These are phyloP conservation scores for Drosophila lini DNA, from an alignment of 1,140 invertebrate genomes.

Conservation along the genomic window DNA sequence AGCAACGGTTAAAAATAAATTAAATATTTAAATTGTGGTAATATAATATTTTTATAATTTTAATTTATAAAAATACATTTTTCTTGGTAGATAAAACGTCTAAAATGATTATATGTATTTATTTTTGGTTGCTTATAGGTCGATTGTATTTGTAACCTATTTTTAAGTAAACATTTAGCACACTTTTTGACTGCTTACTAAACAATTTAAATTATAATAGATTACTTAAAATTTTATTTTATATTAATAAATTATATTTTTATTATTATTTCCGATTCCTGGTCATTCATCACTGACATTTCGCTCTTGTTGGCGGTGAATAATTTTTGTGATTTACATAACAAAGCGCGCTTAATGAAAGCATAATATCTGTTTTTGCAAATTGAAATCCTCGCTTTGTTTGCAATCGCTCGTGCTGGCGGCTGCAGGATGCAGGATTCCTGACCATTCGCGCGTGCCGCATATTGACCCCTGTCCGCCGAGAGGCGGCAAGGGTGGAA, in stretches of 20 bases:
- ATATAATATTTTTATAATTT: too few relatives aligned
- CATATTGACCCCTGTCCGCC: slow-evolving; percentile 50
- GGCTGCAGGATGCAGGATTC: slow-evolving; percentile 31
- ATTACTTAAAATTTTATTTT: neutral
- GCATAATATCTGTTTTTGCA: slow-evolving; percentile 51
- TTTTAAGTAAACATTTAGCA: too few relatives aligned
- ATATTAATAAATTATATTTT: neutral
- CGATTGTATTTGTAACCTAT: too few relatives aligned
- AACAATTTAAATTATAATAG: too few relatives aligned
- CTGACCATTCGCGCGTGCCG: slow-evolving; percentile 45
- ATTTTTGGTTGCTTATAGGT: too few relatives aligned
- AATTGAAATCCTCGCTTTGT: slow-evolving; percentile 40
- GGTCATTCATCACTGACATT: neutral
- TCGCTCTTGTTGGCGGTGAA: slow-evolving; percentile 11
- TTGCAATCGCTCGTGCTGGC: slow-evolving; percentile 7
- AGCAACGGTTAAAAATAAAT: too few relatives aligned
- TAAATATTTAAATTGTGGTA: too few relatives aligned
- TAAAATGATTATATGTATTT: too few relatives aligned
- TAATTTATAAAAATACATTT: too few relatives aligned
- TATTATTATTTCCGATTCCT: neutral
- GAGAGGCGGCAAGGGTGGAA: slow-evolving; percentile 23
- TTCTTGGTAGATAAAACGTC: too few relatives aligned
- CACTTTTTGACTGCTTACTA: too few relatives aligned
- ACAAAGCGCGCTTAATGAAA: slow-evolving; percentile 55
- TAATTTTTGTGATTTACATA: slow-evolving; percentile 55